Conservation (phyloP, 2,888 invertebrate genomes). For the Catocala sponsa region DNA sequence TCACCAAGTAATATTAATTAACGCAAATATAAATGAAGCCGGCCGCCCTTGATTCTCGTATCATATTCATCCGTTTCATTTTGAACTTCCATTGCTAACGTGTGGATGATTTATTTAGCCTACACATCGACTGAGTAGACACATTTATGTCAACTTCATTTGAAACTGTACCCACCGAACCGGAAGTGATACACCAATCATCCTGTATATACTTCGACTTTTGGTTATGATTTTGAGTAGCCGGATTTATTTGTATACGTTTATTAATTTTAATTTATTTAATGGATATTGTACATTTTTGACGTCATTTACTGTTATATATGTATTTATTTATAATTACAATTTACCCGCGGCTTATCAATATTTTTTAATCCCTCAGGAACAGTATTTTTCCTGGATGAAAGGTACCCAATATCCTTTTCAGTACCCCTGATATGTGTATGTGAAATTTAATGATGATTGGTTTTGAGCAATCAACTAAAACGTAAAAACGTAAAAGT, state of each 20-base stretch:
- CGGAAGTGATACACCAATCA: slow-evolving; percentile 34
- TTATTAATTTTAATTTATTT: too few relatives aligned
- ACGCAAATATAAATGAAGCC: neutral
- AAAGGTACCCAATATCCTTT: too few relatives aligned
- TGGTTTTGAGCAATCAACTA: too few relatives aligned
- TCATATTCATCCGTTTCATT: neutral
- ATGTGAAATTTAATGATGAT: too few relatives aligned
- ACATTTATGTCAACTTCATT: slow-evolving; percentile 8
- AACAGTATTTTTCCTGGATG: too few relatives aligned
- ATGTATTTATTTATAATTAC: too few relatives aligned
- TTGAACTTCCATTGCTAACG: slow-evolving; percentile 1
- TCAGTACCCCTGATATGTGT: too few relatives aligned
- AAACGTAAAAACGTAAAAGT: too few relatives aligned
- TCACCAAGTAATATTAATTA: neutral
- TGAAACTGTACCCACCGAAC: slow-evolving; percentile 31
- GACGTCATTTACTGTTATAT: too few relatives aligned
- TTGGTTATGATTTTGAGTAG: neutral
- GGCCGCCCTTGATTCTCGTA: neutral
- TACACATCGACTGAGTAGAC: slow-evolving; percentile 1
- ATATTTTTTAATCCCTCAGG: too few relatives aligned
- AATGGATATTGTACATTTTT: too few relatives aligned
- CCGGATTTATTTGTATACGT: neutral
- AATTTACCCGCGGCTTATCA: too few relatives aligned
- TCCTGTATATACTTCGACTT: neutral
- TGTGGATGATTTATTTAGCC: slow-evolving; percentile 14